Evolutionary conservation across 2,888 invertebrate genomes (phyloP), one percentile per base, ranked within the genome.

Genomic region (Pseudoips prasinana): DNA sequence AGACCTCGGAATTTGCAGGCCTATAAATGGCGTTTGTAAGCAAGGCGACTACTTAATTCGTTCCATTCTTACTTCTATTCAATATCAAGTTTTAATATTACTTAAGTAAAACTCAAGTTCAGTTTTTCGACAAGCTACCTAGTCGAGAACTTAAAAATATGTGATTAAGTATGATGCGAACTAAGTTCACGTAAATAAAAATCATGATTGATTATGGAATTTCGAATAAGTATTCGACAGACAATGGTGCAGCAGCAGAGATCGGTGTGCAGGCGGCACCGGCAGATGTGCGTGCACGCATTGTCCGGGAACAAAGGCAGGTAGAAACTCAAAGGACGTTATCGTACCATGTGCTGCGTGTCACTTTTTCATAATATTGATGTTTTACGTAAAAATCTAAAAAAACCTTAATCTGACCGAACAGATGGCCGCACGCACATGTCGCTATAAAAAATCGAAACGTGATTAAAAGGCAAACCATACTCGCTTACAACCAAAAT

Each of bases 291-390:
- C 73, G 70, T 64, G 53, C 56, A 58, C 59, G 67, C 73, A 83
- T 87, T 85, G 87, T 87, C 64, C 55, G 57, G 50, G 65, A 76
- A 87, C 86, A 87, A 88, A 88, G 64, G 84, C 86, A 87, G 87
- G 87, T 87, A 87, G 75, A 56, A 57, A 58, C 54, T 51, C 51
- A 53, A 43, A 75, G 66, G 70, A 78, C 75, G 71, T 65, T 70
- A 64, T 61, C 65, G 56, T 68, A 76, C 86, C 87, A 88, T 88
- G 84, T 88, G 87, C 82, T 75, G 56, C 75, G 66, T 85, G 87
- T 87, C 82, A 87, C 73, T 86, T 87, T 87, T 87, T 84, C 76
- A 77, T 68, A 62, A 66, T 60, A 55, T 58, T 51, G 66, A 69
- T 65, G 77, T 86, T 86, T 85, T 81, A 83, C 78, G 71, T 76